phyloP scores from a whole-genome alignment of 2,797 vertebrate species.

The Glyptemys insculpta region DNA sequence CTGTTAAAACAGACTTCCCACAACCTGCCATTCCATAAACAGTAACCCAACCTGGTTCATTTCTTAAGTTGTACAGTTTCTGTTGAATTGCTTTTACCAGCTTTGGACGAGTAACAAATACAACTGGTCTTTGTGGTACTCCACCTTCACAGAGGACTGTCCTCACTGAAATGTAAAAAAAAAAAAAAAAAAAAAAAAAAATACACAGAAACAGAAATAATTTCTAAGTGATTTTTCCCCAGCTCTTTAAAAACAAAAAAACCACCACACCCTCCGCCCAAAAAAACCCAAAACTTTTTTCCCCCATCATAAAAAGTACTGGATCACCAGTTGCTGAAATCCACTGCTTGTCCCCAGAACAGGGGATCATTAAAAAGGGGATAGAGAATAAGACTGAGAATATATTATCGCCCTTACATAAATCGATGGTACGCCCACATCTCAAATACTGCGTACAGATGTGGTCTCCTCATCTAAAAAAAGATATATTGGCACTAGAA shows the following conservation, averaged over 20 bases:
- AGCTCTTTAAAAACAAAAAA: not conserved
- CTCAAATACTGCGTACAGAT: too few relatives aligned
- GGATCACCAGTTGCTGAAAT: not conserved
- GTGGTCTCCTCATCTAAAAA: too few relatives aligned
- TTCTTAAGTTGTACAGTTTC: slow-evolving; percentile 86
- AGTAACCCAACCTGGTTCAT: slow-evolving; percentile 91
- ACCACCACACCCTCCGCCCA: fast-evolving
- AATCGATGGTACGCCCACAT: too few relatives aligned
- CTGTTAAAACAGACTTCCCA: slow-evolving; percentile 96
- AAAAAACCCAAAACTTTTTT: too few relatives aligned
- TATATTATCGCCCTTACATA: too few relatives aligned
- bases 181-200: slow-evolving; percentile 23
- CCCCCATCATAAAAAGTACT: not conserved
- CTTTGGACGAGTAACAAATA: slow-evolving; percentile 91
- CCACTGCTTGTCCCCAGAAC: not conserved
- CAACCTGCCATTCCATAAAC: slow-evolving; percentile 98
- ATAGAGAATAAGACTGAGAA: too few relatives aligned
- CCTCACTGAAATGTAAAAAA: slow-evolving; percentile 81
- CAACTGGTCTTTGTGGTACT: slow-evolving; percentile 94
- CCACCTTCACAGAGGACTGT: slow-evolving; percentile 91
- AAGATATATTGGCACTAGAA: too few relatives aligned
- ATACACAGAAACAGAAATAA: not conserved
- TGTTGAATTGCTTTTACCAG: slow-evolving; percentile 87
- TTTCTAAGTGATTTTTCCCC: not conserved
- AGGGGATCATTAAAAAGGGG: too few relatives aligned